phyloP scores from a whole-genome alignment of 2,113 vertebrate genomes.

The Periophthalmodon schlosseri region DNA sequence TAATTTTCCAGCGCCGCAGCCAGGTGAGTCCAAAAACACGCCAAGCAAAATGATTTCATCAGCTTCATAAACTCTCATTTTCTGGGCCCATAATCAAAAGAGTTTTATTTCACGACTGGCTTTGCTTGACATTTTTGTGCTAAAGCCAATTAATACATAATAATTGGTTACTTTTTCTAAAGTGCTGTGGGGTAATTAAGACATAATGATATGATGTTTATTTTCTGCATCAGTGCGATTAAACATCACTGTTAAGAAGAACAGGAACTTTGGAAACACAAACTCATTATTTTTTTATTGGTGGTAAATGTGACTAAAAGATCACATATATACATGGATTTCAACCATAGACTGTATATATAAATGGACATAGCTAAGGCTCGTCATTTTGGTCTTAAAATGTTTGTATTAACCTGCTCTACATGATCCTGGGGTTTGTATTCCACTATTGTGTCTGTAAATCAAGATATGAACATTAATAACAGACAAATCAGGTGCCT shows the following conservation, averaged over 20 bases:
- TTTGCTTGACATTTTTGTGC: background rate
- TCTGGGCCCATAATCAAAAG: background rate
- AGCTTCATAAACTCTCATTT: constrained; percentile 1
- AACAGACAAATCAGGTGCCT: too few relatives aligned
- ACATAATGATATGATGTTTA: background rate
- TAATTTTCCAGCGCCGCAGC: background rate
- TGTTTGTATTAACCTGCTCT: too few relatives aligned
- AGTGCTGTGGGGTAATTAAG: background rate
- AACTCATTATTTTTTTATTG: background rate
- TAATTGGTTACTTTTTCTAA: background rate
- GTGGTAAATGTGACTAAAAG: too few relatives aligned
- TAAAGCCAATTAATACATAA: background rate
- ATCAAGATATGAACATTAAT: too few relatives aligned
- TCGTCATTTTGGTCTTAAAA: too few relatives aligned
- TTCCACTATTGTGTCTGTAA: too few relatives aligned
- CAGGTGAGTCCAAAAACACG: constrained; percentile 1
- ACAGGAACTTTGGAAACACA: background rate
- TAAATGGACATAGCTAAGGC: too few relatives aligned
- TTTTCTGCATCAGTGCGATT: background rate
- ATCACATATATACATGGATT: too few relatives aligned
- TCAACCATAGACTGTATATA: too few relatives aligned
- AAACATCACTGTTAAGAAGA: background rate
- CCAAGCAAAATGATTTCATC: background rate
- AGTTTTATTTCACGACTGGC: background rate
- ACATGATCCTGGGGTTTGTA: too few relatives aligned